phyloP scores from a whole-genome alignment of 2,113 vertebrate species.

The Malurus cyaneus region DNA sequence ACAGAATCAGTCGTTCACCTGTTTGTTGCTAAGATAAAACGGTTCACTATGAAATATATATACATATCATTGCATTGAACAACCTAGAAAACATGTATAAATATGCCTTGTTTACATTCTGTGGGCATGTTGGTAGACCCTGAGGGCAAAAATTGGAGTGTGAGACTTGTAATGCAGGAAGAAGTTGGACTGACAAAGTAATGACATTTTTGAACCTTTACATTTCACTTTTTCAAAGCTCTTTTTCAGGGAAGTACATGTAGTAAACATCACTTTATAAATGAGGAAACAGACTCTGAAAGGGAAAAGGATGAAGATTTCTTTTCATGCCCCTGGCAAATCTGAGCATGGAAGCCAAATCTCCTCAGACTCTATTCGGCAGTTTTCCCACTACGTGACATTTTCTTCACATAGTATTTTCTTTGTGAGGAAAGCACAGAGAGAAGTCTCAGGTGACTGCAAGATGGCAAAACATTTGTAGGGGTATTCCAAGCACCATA shows the following conservation, averaged over 20 bases:
- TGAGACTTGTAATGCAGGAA: neutral
- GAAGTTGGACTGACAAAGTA: neutral
- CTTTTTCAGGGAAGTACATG: neutral
- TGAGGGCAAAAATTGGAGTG: neutral
- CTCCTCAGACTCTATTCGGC: neutral
- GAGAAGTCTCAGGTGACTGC: neutral
- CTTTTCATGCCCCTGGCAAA: neutral
- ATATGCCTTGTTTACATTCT: neutral
- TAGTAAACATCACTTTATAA: neutral
- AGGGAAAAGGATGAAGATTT: neutral
- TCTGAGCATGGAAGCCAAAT: neutral
- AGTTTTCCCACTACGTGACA: neutral
- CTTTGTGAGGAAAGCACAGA: neutral
- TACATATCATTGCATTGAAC: neutral
- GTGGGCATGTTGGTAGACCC: neutral
- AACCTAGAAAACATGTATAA: neutral
- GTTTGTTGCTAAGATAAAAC: neutral
- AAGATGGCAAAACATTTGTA: neutral
- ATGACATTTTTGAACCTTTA: neutral
- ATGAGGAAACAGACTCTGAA: neutral
- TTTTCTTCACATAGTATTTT: neutral
- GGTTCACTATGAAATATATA: neutral
- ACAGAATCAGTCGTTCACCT: neutral
- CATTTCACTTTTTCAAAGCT: neutral
- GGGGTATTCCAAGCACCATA: neutral